Base-by-base conservation (phyloP, 1,140 invertebrate genomes). In the Pteromalus puparum region DNA sequence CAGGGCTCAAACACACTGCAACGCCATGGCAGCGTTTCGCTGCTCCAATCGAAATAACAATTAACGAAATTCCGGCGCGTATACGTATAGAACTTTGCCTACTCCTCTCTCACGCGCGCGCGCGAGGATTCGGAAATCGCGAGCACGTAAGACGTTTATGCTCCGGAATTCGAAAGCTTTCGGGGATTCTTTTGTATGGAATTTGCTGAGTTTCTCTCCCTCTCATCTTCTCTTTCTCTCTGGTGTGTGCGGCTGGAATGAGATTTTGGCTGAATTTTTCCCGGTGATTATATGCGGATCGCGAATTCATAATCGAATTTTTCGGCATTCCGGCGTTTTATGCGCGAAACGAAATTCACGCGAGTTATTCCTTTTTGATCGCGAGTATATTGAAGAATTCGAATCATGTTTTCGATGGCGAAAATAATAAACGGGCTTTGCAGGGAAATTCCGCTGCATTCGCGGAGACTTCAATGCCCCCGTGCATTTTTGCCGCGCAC, bases 391-490 rank as follows among this genome's bases (percentile, higher is more conserved):
- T 1, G 48, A 18, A 53, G 48, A n/a, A 21, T 61, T 61, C 18
- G 53, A 61, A 61, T 61, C 21, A n/a, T 7, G 18, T 61, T 61
- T 61, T 4, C 21, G 18, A 4, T 0, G 53, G n/a, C 4, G 21
- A 70, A 70, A 70, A 13, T 67, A 67, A 67, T 10, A 30, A 70
- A 70, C 67, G 65, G 2, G 65, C 18, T 67, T 67, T 12, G 67
- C 26, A 18, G 10, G 10, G 24, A 68, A 68, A 70, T 61, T 61
- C 18, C 21, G 72, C 21, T 42, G 73, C 21, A 21, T 1, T n/a
- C 38, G n/a, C 82, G 82, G 82, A 78, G 82, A 83, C 72, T 83
- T 83, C 82, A 83, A 83, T 78, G 82, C 82, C 61, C 82, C 65
- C 9, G 38, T 42, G 75, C 75, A 78, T 18, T 83, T 83, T 61